Evolutionary conservation across 2,888 invertebrate species (phyloP).

Genomic region (Neria commutata): DNA sequence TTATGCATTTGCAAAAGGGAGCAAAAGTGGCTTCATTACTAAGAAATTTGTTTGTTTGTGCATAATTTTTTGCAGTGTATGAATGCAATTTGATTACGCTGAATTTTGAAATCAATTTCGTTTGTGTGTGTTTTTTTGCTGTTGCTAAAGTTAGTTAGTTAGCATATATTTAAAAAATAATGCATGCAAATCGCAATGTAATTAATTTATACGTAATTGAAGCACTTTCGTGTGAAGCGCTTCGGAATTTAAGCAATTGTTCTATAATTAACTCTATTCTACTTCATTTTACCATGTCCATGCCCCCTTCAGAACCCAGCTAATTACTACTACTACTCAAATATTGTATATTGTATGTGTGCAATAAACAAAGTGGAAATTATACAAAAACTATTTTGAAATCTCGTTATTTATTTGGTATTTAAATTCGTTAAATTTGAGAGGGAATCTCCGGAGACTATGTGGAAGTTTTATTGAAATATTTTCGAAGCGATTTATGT

Average conservation of each 20-base stretch:
- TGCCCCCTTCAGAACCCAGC: conserved; percentile 9
- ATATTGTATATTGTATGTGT: conserved; percentile 52
- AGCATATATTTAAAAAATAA: background rate
- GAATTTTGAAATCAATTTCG: background rate
- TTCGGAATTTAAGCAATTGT: conserved; percentile 1
- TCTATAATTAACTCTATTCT: conserved; percentile 17
- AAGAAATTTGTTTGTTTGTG: background rate
- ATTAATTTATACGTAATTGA: background rate
- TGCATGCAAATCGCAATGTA: too few species aligned
- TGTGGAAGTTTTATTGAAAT: too few species aligned
- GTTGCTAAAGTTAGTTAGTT: background rate
- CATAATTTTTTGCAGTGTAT: background rate
- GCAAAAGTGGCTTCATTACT: background rate
- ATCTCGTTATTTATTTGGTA: too few species aligned
- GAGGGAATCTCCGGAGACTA: too few species aligned
- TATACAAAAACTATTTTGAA: conserved; percentile 25
- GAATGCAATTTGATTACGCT: background rate
- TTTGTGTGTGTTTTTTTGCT: background rate
- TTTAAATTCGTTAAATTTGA: too few species aligned
- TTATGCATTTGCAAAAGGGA: background rate
- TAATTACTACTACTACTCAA: conserved; percentile 14
- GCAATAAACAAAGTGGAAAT: conserved; percentile 52
- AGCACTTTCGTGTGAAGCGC: background rate
- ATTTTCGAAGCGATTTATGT: too few species aligned
- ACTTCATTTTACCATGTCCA: conserved; percentile 10